Percentiles rank a stretch among this genome's conserved stretches.
These are phyloP conservation scores for Agrochola lychnidis DNA, from an alignment of 2,888 invertebrate genomes.

Conservation along the genomic window DNA sequence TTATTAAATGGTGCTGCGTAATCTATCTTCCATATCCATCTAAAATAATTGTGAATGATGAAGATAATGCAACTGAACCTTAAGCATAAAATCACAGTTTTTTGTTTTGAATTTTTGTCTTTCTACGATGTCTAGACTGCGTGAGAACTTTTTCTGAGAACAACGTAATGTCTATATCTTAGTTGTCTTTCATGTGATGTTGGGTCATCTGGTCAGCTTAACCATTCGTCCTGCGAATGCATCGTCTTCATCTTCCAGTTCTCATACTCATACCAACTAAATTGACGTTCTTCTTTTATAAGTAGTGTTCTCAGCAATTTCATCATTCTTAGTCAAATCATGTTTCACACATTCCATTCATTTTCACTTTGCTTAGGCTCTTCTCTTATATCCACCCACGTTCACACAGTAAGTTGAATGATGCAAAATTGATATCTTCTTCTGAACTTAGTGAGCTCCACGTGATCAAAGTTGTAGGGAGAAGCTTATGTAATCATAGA, in stretches of 20 bases:
- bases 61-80: neutral
- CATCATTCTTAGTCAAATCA: neutral
- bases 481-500: neutral
- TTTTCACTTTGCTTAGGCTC: too few relatives aligned
- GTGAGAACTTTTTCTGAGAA: neutral
- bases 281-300: neutral
- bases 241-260: neutral
- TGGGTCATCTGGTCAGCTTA: neutral
- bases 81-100: neutral
- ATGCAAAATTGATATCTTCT: neutral
- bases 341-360: neutral
- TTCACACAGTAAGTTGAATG: too few relatives aligned
- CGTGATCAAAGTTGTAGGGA: too few relatives aligned
- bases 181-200: neutral
- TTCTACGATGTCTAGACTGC: neutral
- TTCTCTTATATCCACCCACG: too few relatives aligned
- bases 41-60: neutral
- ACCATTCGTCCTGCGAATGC: neutral
- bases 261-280: neutral
- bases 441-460: too few relatives aligned
- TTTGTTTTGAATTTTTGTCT: neutral
- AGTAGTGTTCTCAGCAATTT: neutral
- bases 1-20: slow-evolving; percentile 3
- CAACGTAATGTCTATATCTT: too few relatives aligned
- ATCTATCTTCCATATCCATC: slow-evolving; percentile 4